phyloP scores from a whole-genome alignment of 2,888 invertebrate genomes.

The Parascotia fuliginaria region DNA sequence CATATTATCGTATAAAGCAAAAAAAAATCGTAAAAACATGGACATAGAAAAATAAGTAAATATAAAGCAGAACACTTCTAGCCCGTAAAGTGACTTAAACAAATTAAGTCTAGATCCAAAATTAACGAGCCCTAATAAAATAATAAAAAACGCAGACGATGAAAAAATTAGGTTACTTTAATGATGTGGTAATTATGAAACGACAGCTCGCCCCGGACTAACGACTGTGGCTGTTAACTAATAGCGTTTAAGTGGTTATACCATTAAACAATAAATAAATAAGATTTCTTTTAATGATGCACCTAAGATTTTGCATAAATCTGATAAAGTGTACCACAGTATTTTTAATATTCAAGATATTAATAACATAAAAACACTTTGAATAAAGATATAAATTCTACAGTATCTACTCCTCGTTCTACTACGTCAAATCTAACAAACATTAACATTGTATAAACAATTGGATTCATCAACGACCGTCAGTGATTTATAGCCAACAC shows the following conservation, averaged over 20 bases:
- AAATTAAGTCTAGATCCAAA: constrained; percentile 16
- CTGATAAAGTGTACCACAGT: neutral
- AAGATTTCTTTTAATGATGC: constrained; percentile 18
- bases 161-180: constrained; percentile 22
- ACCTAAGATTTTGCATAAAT: constrained; percentile 9
- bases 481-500: constrained; percentile 7
- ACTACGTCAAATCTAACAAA: too few relatives aligned
- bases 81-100: constrained; percentile 1
- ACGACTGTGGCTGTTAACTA: constrained; percentile 26
- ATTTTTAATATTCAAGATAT: too few relatives aligned
- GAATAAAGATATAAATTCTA: too few relatives aligned
- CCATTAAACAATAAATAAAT: constrained; percentile 28
- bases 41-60: neutral
- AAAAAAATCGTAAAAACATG: too few relatives aligned
- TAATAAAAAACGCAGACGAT: constrained; percentile 18
- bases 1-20: too few relatives aligned
- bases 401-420: too few relatives aligned
- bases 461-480: constrained; percentile 1
- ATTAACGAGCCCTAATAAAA: constrained; percentile 27
- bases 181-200: constrained; percentile 21
- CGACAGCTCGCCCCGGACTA: constrained; percentile 12
- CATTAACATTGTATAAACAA: neutral
- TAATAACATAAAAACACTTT: too few relatives aligned
- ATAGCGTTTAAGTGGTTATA: constrained; percentile 24
- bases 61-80: neutral